Evolutionary conservation across 2,888 invertebrate genomes (phyloP), one percentile per base, ranked within the genome.

Genomic region (Aleiodes testaceus): DNA sequence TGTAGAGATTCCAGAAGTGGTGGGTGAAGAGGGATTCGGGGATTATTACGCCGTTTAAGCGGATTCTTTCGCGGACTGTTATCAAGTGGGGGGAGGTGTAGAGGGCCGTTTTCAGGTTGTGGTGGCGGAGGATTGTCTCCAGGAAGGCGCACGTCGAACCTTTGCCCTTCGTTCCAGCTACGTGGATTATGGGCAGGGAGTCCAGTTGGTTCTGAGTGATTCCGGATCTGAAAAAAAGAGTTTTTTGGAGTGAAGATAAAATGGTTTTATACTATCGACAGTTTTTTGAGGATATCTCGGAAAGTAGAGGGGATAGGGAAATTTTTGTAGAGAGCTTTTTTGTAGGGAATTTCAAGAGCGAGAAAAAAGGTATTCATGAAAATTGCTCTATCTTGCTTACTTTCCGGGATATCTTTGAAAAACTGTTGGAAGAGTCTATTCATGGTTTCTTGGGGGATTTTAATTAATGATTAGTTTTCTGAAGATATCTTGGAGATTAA

Each of bases 161-260:
- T 92, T 99, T 99, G 66, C 99, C 99, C 89, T 99, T 99, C 1
- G 99, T 99, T 9, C 99, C 99, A 72, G 97, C 92, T 5, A 99
- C 93, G 89, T 99, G 99, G 82, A 99, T 97, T 50, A 97, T 91
- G 67, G 95, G 93, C 16, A 98, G 85, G 67, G 90, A 88, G 79
- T 95, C 93, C 69, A 97, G 85, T 74, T 92, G 91, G 0, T 92
- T 88, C 18, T 92, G 74, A 0, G 89, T 87, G 2, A 95, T 84
- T 18, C 94, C 95, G 45, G 91, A 91, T 73, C 93, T 90, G 30
- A 47, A 44, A 42, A n/a, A 36, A 59, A 7, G 16, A 9, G n/a
- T n/a, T 47, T 47, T 47, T 63, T 14, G 3, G 2, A 4, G 26
- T 26, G 26, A 26, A 26, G n/a, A n/a, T n/a, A n/a, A n/a, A n/a